phyloP scores from a whole-genome alignment of 2,113 vertebrate genomes.

The Eleginops maclovinus region DNA sequence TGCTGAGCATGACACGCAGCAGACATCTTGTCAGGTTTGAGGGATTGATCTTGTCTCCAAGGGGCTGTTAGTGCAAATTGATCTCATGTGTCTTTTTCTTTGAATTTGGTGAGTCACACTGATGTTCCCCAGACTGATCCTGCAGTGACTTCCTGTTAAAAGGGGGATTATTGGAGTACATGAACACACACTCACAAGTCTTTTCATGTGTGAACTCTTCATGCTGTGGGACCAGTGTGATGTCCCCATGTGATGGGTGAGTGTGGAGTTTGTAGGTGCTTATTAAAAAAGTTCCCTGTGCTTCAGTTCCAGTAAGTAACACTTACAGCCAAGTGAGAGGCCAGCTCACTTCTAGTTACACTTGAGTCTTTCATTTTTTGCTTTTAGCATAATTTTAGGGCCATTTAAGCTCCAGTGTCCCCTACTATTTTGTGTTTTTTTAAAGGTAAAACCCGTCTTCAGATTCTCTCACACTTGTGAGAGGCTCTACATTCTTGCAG shows the following conservation, averaged over 20 bases:
- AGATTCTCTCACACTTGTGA: neutral
- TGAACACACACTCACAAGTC: neutral
- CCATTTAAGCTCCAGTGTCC: neutral
- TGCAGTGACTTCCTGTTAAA: constrained; percentile 58
- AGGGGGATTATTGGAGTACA: constrained; percentile 18
- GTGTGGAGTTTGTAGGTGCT: constrained; percentile 15
- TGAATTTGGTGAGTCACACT: constrained; percentile 45
- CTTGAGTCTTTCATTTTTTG: neutral
- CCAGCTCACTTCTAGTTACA: neutral
- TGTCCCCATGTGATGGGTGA: neutral
- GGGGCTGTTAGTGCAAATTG: constrained; percentile 37
- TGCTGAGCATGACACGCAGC: constrained; percentile 11
- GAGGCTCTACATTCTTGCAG: neutral
- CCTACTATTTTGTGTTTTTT: neutral
- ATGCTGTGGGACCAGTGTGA: neutral
- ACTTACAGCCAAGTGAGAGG: neutral
- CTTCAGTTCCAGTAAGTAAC: constrained; percentile 30
- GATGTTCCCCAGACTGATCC: constrained; percentile 30
- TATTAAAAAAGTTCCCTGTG: constrained; percentile 28
- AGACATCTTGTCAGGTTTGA: neutral
- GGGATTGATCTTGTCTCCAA: neutral
- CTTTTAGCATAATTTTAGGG: neutral
- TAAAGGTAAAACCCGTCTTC: neutral
- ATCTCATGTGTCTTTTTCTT: constrained; percentile 51
- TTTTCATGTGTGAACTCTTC: neutral